Conservation (phyloP, 1,140 invertebrate genomes). For the Plectus sambesii region DNA sequence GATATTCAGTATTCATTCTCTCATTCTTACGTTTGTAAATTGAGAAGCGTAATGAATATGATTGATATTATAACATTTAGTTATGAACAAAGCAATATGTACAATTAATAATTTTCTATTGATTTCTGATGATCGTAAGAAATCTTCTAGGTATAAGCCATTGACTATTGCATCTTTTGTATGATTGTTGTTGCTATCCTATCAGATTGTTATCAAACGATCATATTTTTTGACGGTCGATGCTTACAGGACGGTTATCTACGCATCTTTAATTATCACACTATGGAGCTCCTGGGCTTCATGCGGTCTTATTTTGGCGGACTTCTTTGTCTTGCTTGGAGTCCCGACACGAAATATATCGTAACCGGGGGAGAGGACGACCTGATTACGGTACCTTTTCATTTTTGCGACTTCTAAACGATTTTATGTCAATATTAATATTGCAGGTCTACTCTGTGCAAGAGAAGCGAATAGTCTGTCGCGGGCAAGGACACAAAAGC, state of each 20-base stretch:
- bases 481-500: conserved; percentile 79
- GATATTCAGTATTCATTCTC: background rate
- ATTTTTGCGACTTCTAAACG: conserved; percentile 14
- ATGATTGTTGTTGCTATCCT: conserved; percentile 8
- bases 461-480: conserved; percentile 80
- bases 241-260: conserved; percentile 82
- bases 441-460: conserved; percentile 51
- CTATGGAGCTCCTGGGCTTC: conserved; percentile 80
- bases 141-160: too few species aligned
- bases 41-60: too few species aligned
- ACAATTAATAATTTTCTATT: too few species aligned
- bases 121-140: too few species aligned
- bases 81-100: too few species aligned
- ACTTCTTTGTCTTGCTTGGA: conserved; percentile 86
- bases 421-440: background rate
- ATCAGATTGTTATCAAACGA: background rate
- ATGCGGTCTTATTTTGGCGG: conserved; percentile 71
- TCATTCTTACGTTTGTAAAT: too few species aligned
- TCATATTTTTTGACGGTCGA: conserved; percentile 31
- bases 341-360: conserved; percentile 84
- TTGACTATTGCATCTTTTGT: too few species aligned
- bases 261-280: conserved; percentile 88
- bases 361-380: conserved; percentile 97
- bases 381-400: conserved; percentile 97
- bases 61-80: too few species aligned